Base-by-base conservation (phyloP, 2,797 vertebrate genomes). In the Pseudomugil gertrudae region DNA sequence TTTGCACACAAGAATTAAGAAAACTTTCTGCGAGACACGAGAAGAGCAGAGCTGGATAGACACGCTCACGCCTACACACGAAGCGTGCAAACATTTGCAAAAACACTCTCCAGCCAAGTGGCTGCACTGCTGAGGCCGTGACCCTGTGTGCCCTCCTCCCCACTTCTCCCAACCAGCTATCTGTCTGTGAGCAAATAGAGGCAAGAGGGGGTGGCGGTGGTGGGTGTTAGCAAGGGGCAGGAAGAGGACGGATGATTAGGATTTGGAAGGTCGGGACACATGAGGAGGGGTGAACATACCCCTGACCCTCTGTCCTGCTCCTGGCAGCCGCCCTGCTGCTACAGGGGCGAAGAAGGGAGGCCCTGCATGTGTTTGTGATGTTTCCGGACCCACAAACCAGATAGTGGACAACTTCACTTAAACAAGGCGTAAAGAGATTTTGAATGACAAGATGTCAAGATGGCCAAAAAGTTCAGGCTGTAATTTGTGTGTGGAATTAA, bases 191-290 rank as follows among this genome's bases (percentile, higher is more conserved):
- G 78, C 78, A 33, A 54, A 87, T 68, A 74, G 73, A 84, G 56
- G 70, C 66, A 60, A 64, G 70, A n/a, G n/a, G n/a, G n/a, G n/a
- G n/a, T n/a, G 40, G 64, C 67, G 80, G n/a, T n/a, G 5, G 52
- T 17, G 51, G 56, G 57, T 66, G 69, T 51, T 47, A 11, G 32
- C 8, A 33, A n/a, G 76, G 72, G 66, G 83, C 89, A 91, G 89
- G 91, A 93, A 90, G 83, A 85, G 78, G 76, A 76, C 79, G 86
- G 79, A 72, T 85, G 90, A 92, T 92, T 89, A 86, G 88, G 87
- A 88, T 54, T 33, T 66, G 63, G 59, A 74, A 68, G 32, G 53
- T 63, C 53, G 35, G 57, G 51, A 60, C 32, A 59, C 30, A 55
- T 61, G 52, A 64, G 60, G 59, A 64, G 66, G 66, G 67, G 53